Base-by-base conservation (phyloP, 1,140 invertebrate species). In the Potamilus streckersoni region DNA sequence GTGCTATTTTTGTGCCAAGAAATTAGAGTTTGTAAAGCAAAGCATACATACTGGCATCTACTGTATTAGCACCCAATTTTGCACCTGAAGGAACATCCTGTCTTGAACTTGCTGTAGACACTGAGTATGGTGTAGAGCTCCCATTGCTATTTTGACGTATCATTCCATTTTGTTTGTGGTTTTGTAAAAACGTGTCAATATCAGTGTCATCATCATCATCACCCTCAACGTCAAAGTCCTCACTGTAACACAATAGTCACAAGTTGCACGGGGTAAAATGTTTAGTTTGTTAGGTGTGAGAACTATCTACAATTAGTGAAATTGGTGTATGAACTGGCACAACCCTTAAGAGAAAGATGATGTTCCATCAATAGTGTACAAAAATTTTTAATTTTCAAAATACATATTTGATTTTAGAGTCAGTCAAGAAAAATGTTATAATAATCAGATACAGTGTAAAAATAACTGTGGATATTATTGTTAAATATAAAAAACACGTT, bases 151-250 rank as follows among this genome's bases (percentile, higher is more conserved):
- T 38, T 59, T 67, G 66, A 23, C 70, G 59, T 49, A 63, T 60
- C 31, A 81, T 56, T 16, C 74, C 69, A n/a, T 77, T 73, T 49
- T 71, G 76, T 63, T 72, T 76, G 65, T 81, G 77, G 72, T 71
- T 79, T 23, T 71, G 19, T 72, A 81, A 79, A 78, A 71, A 79
- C 62, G 74, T 65, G 49, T 79, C 80, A 58, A 79, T 67, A 76
- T 81, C 80, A 17, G 71, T 71, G 31, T 72, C 76, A 63, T 65
- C 78, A 64, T 78, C 76, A 14, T 70, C 69, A 19, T 69, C 60
- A 55, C 59, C 68, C n/a, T 79, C 78, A n/a, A 79, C 49, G 56
- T 79, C 77, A 58, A 13, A 80, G 71, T 79, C 70, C 66, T 59
- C 59, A 76, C 72, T 71, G 62, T 31, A 57, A 62, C 58, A 64